Base-by-base conservation (phyloP, 2,888 invertebrate species). In the Nomada fucata region DNA sequence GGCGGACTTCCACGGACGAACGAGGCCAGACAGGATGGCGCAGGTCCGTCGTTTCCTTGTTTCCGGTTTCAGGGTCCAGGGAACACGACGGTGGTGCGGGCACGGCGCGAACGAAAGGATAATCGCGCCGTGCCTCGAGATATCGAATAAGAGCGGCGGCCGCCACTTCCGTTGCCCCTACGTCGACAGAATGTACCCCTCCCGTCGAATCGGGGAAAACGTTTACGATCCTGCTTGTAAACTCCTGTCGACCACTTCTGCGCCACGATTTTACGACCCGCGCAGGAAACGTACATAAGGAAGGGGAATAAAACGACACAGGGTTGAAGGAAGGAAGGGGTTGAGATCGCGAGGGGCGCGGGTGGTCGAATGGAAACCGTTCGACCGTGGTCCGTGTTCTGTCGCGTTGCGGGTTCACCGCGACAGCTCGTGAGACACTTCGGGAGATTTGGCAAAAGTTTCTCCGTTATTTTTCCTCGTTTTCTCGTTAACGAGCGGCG, bases 161-260 rank as follows among this genome's bases (percentile, higher is more conserved):
- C 59, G 74, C 68, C 77, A 74, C 73, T 57, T 68, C 75, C 65
- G 74, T 60, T 76, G 36, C 26, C 64, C 57, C 18, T n/a, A 3
- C 71, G 64, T 65, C 71, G 79, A 79, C 73, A 68, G 83, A 82
- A 85, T 84, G 74, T 23, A 29, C 29, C 15, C 15, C 13, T n/a
- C 74, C 47, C 82, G 71, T 69, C 73, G 60, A 82, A 61, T 55
- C 73, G 65, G 26, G 79, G 65, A 79, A 70, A 85, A 76, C 83
- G 79, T 83, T 79, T 85, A 82, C 84, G 89, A 85, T 82, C 82
- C 82, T 82, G 73, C 83, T 80, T 82, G 85, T 80, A 83, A 89
- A 89, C 88, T 85, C 76, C 78, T 80, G 79, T 68, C 76, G 82
- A 79, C 83, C 83, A 85, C 73, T 86, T 76, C 64, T 79, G 70